Conservation (phyloP, 2,113 vertebrate species). For the Passer montanus region DNA sequence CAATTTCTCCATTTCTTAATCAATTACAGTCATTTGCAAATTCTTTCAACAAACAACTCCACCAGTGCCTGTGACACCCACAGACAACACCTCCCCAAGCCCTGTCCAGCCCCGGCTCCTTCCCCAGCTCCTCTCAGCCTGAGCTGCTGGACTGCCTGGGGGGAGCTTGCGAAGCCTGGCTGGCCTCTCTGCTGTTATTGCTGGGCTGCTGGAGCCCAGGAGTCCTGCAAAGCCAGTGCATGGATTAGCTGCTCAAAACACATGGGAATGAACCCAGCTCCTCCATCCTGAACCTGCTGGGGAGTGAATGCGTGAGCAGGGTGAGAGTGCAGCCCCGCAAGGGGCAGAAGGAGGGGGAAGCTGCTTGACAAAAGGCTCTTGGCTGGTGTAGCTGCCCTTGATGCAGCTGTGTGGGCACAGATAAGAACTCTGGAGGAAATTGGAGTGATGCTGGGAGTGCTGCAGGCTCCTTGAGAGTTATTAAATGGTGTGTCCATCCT, state of each 20-base stretch:
- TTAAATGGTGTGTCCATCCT: background rate
- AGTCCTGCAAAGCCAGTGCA: background rate
- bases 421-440: background rate
- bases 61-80: background rate
- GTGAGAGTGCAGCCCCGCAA: background rate
- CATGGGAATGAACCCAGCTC: rapidly evolving
- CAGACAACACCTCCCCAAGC: background rate
- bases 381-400: background rate
- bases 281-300: background rate
- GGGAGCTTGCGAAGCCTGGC: background rate
- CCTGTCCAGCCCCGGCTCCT: background rate
- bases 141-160: background rate
- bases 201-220: background rate
- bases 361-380: background rate
- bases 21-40: background rate
- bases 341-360: background rate
- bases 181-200: background rate
- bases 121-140: background rate
- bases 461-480: background rate
- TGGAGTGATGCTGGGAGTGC: background rate
- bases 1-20: background rate
- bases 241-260: background rate
- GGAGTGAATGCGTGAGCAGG: background rate
- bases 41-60: background rate
- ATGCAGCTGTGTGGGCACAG: background rate